These are phyloP conservation scores for Hanleya hanleyi DNA, from an alignment of 2,888 invertebrate species.

Conservation along the genomic window DNA sequence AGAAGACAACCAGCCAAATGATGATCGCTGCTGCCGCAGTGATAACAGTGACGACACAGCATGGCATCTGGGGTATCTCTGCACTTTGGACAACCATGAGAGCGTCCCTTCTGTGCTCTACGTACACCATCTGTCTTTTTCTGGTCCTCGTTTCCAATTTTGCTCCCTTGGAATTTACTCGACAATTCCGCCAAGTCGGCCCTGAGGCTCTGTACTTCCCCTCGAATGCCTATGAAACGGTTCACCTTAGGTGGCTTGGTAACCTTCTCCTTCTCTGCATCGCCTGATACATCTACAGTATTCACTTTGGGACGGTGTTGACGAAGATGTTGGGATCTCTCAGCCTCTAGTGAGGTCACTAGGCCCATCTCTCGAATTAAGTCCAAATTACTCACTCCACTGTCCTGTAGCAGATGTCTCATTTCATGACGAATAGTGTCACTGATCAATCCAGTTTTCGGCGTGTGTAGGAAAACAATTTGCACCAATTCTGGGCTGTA, in stretches of 20 bases:
- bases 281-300: background rate
- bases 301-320: background rate
- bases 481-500: constrained; percentile 13
- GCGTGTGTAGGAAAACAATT: constrained; percentile 4
- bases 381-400: constrained; percentile 1
- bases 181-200: background rate
- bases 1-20: background rate
- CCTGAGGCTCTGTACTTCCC: background rate
- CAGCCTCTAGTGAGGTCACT: constrained; percentile 12
- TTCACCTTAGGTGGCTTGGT: background rate
- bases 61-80: background rate
- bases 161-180: background rate
- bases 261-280: background rate
- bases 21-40: constrained; percentile 4
- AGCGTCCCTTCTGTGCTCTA: too few relatives aligned
- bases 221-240: background rate
- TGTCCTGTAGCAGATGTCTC: constrained; percentile 6
- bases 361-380: constrained; percentile 2
- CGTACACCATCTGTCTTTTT: too few relatives aligned
- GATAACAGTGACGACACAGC: background rate
- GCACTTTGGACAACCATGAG: background rate
- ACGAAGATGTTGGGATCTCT: background rate
- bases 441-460: constrained; percentile 5
- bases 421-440: constrained; percentile 10
- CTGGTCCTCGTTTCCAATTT: too few relatives aligned